phyloP scores from a whole-genome alignment of 1,140 invertebrate species.

The Drosophila rhopaloa region DNA sequence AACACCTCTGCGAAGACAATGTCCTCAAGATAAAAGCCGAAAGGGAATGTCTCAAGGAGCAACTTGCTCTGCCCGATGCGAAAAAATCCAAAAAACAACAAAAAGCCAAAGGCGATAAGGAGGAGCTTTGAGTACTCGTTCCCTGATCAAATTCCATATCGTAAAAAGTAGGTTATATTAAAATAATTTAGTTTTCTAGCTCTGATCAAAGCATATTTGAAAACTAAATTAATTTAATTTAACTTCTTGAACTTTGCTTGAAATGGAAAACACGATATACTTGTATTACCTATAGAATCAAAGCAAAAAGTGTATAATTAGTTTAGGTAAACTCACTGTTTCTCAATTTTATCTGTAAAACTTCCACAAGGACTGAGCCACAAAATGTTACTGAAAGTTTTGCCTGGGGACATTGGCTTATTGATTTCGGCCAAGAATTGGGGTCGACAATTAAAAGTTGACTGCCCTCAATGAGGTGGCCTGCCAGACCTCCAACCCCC shows the following conservation, averaged over 20 bases:
- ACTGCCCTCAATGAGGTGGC: slow-evolving; percentile 25
- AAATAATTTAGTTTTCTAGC: neutral
- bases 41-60: slow-evolving; percentile 89
- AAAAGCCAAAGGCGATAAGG: slow-evolving; percentile 52
- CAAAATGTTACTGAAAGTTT: slow-evolving; percentile 44
- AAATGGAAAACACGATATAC: neutral
- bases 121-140: slow-evolving; percentile 43
- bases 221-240: too few relatives aligned
- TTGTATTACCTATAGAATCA: slow-evolving; percentile 12
- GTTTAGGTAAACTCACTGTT: slow-evolving; percentile 42
- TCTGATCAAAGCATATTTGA: too few relatives aligned
- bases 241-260: neutral
- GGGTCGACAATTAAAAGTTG: slow-evolving; percentile 43
- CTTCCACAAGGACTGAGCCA: slow-evolving; percentile 44
- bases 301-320: slow-evolving; percentile 37
- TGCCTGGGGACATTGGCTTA: slow-evolving; percentile 19
- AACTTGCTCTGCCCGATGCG: slow-evolving; percentile 23
- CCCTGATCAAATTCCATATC: neutral
- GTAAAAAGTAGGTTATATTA: neutral
- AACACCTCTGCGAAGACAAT: slow-evolving; percentile 89
- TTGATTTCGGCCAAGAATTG: slow-evolving; percentile 35
- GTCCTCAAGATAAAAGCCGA: slow-evolving; percentile 87
- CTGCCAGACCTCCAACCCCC: neutral
- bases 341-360: slow-evolving; percentile 26
- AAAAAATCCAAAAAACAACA: slow-evolving; percentile 15